A percentile compares a stretch with the other conserved stretches of the same genome.
These are phyloP conservation scores for Rhogogaster chlorosoma DNA, from an alignment of 2,888 invertebrate species.

Conservation along the genomic window DNA sequence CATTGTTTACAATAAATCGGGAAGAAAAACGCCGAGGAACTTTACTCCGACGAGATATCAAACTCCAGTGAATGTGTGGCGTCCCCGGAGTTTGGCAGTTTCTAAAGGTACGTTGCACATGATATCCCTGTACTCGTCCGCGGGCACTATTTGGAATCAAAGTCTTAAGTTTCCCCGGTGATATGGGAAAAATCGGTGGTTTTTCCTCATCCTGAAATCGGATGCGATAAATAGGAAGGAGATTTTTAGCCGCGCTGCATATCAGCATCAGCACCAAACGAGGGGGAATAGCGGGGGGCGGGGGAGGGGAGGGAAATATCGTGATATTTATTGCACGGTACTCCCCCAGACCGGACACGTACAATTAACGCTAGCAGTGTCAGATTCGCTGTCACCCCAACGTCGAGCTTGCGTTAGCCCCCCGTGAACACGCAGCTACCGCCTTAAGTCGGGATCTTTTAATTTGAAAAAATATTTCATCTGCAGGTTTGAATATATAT, in stretches of 20 bases:
- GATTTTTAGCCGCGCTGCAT: conserved; percentile 58
- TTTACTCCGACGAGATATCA: not conserved
- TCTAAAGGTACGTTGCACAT: conserved; percentile 7
- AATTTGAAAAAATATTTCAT: not conserved
- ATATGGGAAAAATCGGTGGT: conserved; percentile 68
- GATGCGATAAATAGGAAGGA: conserved; percentile 75
- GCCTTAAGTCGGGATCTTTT: not conserved
- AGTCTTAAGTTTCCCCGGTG: not conserved
- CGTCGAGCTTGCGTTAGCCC: not conserved
- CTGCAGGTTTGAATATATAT: not conserved
- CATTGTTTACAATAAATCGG: conserved; percentile 10
- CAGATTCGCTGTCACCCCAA: conserved; percentile 52
- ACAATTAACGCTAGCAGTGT: conserved; percentile 73
- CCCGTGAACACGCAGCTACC: not conserved
- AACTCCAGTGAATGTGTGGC: conserved; percentile 28
- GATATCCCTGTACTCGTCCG: not conserved
- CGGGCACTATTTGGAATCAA: not conserved
- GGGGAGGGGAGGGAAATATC: conserved; percentile 62
- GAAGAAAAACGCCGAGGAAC: not conserved
- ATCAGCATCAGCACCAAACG: conserved; percentile 56
- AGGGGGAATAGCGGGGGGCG: conserved; percentile 59
- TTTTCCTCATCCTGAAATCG: conserved; percentile 65
- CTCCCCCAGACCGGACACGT: conserved; percentile 76
- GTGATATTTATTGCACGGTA: conserved; percentile 75
- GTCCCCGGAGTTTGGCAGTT: conserved; percentile 27